Evolutionary conservation across 2,888 invertebrate genomes (phyloP).

Genomic region (Lingula anatina): DNA sequence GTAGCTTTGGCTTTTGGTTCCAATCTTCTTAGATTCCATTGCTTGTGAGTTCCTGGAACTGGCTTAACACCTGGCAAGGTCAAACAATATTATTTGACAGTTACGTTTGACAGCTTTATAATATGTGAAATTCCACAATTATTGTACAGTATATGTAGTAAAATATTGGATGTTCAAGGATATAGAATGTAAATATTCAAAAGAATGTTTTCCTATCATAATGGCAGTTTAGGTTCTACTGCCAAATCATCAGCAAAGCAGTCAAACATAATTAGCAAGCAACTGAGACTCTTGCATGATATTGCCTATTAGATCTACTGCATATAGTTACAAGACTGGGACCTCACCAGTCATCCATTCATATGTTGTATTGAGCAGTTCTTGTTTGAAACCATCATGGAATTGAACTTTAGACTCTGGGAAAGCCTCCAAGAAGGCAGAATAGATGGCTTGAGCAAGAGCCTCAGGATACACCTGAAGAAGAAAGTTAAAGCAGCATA

Average conservation of each 20-base stretch:
- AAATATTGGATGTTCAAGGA: too few species aligned
- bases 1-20: constrained; percentile 20
- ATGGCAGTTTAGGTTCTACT: too few species aligned
- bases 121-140: neutral
- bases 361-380: constrained; percentile 29
- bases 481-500: neutral
- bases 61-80: constrained; percentile 33
- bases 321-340: too few species aligned
- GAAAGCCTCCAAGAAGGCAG: constrained; percentile 41
- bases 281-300: too few species aligned
- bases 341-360: constrained; percentile 45
- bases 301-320: too few species aligned
- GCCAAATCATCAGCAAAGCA: too few species aligned
- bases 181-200: too few species aligned
- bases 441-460: constrained; percentile 40
- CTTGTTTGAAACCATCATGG: constrained; percentile 41
- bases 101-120: neutral
- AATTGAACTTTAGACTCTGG: constrained; percentile 42
- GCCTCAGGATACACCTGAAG: constrained; percentile 44
- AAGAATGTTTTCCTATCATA: too few species aligned
- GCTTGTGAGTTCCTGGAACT: constrained; percentile 31
- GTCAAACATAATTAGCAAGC: too few species aligned
- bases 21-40: constrained; percentile 33
- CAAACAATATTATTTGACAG: neutral
- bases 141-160: too few species aligned